Conservation (phyloP, 2,113 vertebrate genomes). For the Oenanthe melanoleuca region DNA sequence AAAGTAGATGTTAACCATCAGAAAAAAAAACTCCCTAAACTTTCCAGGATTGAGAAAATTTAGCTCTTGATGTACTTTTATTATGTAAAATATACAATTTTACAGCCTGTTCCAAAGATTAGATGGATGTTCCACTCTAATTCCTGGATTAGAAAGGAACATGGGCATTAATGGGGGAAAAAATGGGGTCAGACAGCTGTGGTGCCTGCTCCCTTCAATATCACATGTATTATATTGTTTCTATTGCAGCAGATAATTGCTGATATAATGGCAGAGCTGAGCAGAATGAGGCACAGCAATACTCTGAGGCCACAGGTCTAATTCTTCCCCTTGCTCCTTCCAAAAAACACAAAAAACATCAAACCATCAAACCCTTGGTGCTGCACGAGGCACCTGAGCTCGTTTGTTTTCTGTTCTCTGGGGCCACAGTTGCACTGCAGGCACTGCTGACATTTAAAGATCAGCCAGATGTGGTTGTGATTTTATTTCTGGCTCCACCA, state of each 20-base stretch:
- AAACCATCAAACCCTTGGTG: background rate
- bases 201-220: background rate
- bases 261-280: background rate
- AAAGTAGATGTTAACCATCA: background rate
- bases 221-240: background rate
- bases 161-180: fast-evolving
- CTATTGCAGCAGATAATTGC: background rate
- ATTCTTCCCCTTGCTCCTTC: background rate
- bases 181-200: background rate
- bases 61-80: background rate
- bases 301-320: background rate
- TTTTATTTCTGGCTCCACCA: background rate
- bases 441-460: slow-evolving; percentile 37
- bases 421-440: background rate
- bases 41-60: background rate
- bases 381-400: background rate
- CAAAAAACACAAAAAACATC: background rate
- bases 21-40: background rate
- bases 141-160: background rate
- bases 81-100: background rate
- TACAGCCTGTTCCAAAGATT: background rate
- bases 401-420: background rate
- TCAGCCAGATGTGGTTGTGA: slow-evolving; percentile 45
- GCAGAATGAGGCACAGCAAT: background rate
- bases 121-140: background rate